Conservation (phyloP, 1,140 invertebrate genomes). For the Brachionus paranguensis region DNA sequence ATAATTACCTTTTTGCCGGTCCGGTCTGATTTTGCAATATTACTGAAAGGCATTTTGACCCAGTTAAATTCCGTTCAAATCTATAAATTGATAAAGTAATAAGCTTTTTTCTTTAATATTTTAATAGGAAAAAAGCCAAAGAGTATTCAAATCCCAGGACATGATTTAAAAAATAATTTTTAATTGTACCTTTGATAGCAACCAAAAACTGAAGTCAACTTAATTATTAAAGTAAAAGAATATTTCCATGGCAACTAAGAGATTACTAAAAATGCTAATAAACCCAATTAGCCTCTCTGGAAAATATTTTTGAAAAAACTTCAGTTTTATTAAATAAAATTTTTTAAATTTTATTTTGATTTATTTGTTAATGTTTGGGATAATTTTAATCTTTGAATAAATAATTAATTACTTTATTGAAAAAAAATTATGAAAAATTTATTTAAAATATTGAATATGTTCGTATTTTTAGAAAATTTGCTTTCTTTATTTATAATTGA, state of each 20-base stretch:
- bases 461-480: no score
- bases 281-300: neutral
- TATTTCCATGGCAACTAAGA: neutral
- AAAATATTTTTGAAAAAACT: neutral
- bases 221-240: neutral
- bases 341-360: neutral
- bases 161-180: conserved; percentile 11
- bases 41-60: neutral
- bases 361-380: no score
- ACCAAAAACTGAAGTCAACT: conserved; percentile 8
- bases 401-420: no score
- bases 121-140: neutral
- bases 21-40: neutral
- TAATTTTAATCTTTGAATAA: no score
- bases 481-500: no score
- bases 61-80: neutral
- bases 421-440: no score
- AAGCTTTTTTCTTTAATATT: neutral
- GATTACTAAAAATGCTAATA: neutral
- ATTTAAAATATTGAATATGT: no score
- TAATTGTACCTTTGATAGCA: conserved; percentile 38
- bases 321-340: neutral
- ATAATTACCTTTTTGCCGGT: neutral
- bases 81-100: neutral
- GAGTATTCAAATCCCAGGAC: conserved; percentile 9